phyloP scores from a whole-genome alignment of 1,140 invertebrate species.

The Panulirus ornatus region DNA sequence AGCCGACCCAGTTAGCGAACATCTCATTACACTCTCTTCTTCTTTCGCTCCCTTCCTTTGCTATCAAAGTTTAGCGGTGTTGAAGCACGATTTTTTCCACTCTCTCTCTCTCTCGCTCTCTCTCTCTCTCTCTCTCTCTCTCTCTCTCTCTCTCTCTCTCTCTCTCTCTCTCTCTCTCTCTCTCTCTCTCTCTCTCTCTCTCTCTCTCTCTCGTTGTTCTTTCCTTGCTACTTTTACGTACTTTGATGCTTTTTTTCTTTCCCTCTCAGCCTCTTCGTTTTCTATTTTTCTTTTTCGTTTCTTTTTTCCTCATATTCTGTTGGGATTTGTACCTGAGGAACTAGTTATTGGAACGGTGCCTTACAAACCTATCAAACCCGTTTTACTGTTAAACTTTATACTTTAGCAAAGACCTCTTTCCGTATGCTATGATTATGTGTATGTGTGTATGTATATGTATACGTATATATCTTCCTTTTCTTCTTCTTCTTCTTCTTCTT shows the following conservation, averaged over 20 bases:
- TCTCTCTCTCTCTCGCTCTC: too few relatives aligned
- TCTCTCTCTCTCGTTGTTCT: not conserved
- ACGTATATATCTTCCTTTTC: too few relatives aligned
- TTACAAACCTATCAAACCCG: not conserved
- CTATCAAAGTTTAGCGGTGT: too few relatives aligned
- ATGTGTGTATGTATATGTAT: not conserved
- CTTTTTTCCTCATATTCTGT: not conserved
- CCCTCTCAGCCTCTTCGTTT: not conserved
- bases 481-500: conserved; percentile 11
- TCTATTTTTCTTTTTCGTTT: not conserved
- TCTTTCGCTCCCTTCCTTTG: too few relatives aligned
- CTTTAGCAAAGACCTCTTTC: too few relatives aligned
- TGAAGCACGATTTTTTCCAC: too few relatives aligned
- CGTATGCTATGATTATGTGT: not conserved
- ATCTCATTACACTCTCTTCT: too few relatives aligned
- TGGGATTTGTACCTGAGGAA: not conserved
- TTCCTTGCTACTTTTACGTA: not conserved
- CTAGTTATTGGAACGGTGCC: not conserved
- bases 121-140: not conserved
- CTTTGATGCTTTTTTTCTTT: not conserved
- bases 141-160: not conserved
- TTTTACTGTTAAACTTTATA: too few relatives aligned
- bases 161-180: not conserved
- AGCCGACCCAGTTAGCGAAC: too few relatives aligned
- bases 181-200: not conserved